Conservation (phyloP, 2,888 invertebrate species). For the Hirudinaria manillensis region DNA sequence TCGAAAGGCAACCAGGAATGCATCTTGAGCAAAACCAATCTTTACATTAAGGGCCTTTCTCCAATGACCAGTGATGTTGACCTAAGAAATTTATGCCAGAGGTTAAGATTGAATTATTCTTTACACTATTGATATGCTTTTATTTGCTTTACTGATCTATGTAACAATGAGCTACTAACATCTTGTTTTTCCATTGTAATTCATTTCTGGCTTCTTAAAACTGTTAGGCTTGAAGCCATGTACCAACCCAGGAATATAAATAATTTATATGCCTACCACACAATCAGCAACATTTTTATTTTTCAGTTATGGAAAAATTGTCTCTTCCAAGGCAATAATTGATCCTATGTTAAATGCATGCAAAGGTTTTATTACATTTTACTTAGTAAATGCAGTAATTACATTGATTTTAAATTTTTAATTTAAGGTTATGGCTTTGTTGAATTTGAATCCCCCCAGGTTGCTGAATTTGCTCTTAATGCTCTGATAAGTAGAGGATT, state of each 20-base stretch:
- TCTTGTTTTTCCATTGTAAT: not conserved
- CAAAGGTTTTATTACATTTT: conserved; percentile 68
- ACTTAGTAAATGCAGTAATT: no score
- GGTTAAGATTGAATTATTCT: conserved; percentile 61
- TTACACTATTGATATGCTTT: no score
- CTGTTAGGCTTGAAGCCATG: no score
- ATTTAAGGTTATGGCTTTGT: conserved; percentile 94
- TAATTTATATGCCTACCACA: no score
- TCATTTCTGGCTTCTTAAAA: not conserved
- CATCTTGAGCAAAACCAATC: conserved; percentile 85
- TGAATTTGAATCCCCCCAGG: conserved; percentile 93
- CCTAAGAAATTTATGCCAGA: conserved; percentile 89
- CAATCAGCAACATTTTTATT: conserved; percentile 3
- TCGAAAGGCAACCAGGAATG: conserved; percentile 54
- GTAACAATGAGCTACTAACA: no score
- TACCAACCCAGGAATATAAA: no score
- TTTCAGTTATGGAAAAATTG: conserved; percentile 94
- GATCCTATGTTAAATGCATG: conserved; percentile 99
- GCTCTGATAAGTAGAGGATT: conserved; percentile 92
- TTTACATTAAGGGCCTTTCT: conserved; percentile 91
- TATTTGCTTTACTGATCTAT: no score
- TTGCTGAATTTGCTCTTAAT: conserved; percentile 93
- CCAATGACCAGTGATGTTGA: conserved; percentile 93
- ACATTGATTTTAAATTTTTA: not conserved
- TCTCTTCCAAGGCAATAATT: conserved; percentile 97